These are phyloP conservation scores for Carduelis carduelis DNA, from an alignment of 2,797 vertebrate genomes.

Conservation along the genomic window DNA sequence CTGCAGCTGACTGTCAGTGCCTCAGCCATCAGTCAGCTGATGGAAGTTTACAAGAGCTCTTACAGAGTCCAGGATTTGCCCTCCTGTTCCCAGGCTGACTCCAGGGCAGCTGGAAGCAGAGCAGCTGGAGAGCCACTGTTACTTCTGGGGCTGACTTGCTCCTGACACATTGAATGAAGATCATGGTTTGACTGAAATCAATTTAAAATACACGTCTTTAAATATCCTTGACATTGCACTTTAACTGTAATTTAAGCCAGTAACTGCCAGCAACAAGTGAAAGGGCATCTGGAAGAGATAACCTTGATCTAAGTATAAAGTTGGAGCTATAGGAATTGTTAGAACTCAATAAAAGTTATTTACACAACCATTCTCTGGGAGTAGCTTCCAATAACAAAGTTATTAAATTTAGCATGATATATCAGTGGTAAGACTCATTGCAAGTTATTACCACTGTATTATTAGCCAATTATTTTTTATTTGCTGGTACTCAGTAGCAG, in stretches of 20 bases:
- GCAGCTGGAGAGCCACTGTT: not conserved
- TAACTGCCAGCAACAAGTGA: not conserved
- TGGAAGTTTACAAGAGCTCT: not conserved
- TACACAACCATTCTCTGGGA: not conserved
- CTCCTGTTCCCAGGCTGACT: not conserved
- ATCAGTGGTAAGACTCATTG: not conserved
- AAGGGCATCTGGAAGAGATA: not conserved
- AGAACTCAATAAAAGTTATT: slow-evolving; percentile 36
- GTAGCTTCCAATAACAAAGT: not conserved
- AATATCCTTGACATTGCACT: not conserved
- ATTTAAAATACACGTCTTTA: not conserved
- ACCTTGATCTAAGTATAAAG: not conserved
- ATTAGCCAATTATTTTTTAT: not conserved
- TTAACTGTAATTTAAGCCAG: not conserved
- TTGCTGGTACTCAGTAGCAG: not conserved
- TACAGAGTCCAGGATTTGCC: not conserved
- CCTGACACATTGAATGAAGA: slow-evolving; percentile 7
- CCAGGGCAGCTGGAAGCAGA: not conserved
- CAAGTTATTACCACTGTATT: not conserved
- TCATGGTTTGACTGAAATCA: not conserved
- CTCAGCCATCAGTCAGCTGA: not conserved
- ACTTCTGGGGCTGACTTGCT: not conserved
- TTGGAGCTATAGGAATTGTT: not conserved
- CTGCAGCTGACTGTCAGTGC: not conserved
- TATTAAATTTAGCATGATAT: slow-evolving; percentile 1